These are phyloP conservation scores for Indri indri DNA, from an alignment of 2,113 vertebrate genomes.

Conservation along the genomic window DNA sequence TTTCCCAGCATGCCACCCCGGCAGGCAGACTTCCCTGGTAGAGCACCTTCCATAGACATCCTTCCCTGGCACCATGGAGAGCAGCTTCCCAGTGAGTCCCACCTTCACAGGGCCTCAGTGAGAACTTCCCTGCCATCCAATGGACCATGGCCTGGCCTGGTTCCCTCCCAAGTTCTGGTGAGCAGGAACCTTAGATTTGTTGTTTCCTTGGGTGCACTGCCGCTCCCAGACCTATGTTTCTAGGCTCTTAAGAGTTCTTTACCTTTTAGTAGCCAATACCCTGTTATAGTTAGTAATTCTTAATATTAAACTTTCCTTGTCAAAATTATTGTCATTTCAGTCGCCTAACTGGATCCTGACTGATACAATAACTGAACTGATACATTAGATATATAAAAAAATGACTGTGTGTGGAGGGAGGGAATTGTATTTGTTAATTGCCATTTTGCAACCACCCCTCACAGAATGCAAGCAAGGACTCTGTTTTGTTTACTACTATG, in stretches of 20 bases:
- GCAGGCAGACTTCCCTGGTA: background rate
- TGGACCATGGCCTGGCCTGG: background rate
- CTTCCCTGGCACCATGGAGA: background rate
- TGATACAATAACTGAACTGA: background rate
- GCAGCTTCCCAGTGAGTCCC: background rate
- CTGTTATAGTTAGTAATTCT: background rate
- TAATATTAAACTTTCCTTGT: background rate
- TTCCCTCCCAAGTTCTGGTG: background rate
- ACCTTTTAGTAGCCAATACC: background rate
- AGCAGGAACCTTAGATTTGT: background rate
- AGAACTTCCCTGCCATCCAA: background rate
- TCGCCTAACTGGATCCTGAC: background rate
- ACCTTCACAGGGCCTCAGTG: accelerated
- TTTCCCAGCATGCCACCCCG: background rate
- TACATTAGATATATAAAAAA: background rate
- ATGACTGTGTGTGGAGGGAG: background rate
- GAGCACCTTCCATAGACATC: background rate
- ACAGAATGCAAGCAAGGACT: background rate
- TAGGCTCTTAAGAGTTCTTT: background rate
- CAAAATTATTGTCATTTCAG: background rate
- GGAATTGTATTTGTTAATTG: background rate
- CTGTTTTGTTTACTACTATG: background rate
- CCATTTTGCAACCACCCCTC: background rate
- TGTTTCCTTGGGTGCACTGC: background rate
- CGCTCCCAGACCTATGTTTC: background rate